phyloP scores from a whole-genome alignment of 53 echinoderm and acorn worm genomes.

The Glandiceps talaboti region DNA sequence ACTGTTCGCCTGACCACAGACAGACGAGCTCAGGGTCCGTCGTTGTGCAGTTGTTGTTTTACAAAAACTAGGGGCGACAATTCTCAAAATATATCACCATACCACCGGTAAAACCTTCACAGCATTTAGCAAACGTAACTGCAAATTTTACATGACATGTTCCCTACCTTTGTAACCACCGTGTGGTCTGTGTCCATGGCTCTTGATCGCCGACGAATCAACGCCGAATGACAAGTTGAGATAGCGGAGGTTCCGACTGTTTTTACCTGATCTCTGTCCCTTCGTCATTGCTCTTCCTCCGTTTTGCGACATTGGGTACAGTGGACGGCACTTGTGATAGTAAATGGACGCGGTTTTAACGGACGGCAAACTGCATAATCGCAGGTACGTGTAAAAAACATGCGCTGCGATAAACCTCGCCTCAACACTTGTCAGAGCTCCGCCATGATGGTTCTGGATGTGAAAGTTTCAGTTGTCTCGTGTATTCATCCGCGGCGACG shows the following conservation, averaged over 20 bases:
- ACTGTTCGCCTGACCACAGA: too few species aligned
- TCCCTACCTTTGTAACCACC: conserved; percentile 41
- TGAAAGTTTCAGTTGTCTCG: not conserved
- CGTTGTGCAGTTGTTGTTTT: too few species aligned
- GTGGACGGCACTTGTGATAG: not conserved
- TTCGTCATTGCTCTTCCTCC: not conserved
- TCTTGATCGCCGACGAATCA: not conserved
- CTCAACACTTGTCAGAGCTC: not conserved
- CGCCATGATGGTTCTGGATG: not conserved
- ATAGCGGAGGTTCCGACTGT: not conserved
- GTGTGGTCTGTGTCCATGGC: conserved; percentile 16
- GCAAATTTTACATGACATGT: too few species aligned
- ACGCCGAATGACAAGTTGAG: not conserved
- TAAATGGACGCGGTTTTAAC: not conserved
- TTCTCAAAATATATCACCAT: too few species aligned
- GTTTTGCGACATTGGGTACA: not conserved
- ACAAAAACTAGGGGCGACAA: too few species aligned
- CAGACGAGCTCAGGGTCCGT: too few species aligned
- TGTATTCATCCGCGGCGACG: not conserved
- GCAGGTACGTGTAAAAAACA: not conserved
- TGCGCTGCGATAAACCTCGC: not conserved
- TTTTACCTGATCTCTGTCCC: not conserved
- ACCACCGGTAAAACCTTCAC: too few species aligned
- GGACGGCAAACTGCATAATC: not conserved
- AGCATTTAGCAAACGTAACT: not conserved